Evolutionary conservation across 2,797 vertebrate species (phyloP).

Genomic region (Chelidonichthys spinosus): DNA sequence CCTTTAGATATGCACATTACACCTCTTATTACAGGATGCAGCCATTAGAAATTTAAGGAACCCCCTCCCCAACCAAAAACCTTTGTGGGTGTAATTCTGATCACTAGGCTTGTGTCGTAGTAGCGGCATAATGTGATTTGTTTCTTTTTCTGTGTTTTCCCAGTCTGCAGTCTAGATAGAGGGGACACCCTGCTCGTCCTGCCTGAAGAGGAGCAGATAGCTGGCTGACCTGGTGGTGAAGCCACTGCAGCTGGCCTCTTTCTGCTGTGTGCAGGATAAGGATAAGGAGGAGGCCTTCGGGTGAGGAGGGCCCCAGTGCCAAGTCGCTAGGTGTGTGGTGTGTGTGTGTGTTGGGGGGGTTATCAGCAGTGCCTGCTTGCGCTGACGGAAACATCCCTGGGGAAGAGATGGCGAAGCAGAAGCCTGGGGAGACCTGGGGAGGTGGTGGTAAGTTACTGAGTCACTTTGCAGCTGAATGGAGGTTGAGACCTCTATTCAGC

Average conservation of each 20-base stretch:
- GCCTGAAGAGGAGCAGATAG: constrained; percentile 48
- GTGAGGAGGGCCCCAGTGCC: constrained; percentile 50
- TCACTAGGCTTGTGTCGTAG: constrained; percentile 3
- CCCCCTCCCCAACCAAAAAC: neutral
- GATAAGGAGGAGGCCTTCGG: constrained; percentile 55
- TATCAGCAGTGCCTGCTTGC: constrained; percentile 61
- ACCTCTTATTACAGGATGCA: constrained; percentile 1
- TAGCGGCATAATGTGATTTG: constrained; percentile 14
- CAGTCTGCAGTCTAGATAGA: constrained; percentile 16
- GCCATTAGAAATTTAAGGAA: neutral
- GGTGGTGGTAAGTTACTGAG: constrained; percentile 46
- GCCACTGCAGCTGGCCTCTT: constrained; percentile 27
- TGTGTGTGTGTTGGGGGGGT: constrained; percentile 46
- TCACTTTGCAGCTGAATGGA: constrained; percentile 58
- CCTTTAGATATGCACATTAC: neutral
- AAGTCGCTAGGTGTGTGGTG: constrained; percentile 41
- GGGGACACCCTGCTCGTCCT: constrained; percentile 18
- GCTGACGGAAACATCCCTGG: constrained; percentile 52
- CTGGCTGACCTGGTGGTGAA: constrained; percentile 27
- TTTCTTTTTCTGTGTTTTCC: constrained; percentile 19
- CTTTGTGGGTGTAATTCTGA: constrained; percentile 5
- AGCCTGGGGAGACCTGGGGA: constrained; percentile 43
- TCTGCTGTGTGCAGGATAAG: constrained; percentile 31
- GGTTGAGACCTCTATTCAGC: constrained; percentile 52
- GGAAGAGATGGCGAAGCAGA: constrained; percentile 30